Evolutionary conservation across 92 coral and sea anemone species (phyloP).

Genomic region (Isaurus tuberculatus): DNA sequence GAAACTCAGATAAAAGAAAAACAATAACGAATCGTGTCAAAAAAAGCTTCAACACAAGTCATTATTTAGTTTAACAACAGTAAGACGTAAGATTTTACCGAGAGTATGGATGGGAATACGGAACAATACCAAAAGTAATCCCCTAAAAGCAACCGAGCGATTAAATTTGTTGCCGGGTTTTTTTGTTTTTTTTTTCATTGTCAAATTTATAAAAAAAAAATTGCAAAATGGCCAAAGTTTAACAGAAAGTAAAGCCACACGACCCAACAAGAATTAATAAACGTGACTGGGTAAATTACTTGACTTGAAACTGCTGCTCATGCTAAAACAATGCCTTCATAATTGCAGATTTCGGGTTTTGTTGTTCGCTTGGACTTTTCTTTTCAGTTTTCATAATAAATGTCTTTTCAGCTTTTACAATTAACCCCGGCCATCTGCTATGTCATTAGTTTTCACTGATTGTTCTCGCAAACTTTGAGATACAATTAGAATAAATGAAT

Average conservation of each 20-base stretch:
- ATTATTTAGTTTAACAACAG: neutral
- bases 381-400: neutral
- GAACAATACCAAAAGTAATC: neutral
- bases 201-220: neutral
- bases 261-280: constrained; percentile 23
- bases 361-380: constrained; percentile 83
- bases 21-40: constrained; percentile 17
- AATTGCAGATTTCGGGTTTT: constrained; percentile 91
- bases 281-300: constrained; percentile 30
- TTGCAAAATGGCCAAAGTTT: constrained; percentile 23
- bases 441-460: constrained; percentile 33
- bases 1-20: constrained; percentile 20
- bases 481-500: constrained; percentile 10
- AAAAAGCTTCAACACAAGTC: neutral
- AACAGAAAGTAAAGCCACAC: neutral
- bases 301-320: constrained; percentile 29
- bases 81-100: constrained; percentile 10
- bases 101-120: constrained; percentile 6
- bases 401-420: constrained; percentile 57
- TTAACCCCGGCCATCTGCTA: constrained; percentile 63
- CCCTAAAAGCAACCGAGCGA: neutral
- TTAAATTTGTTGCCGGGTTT: neutral
- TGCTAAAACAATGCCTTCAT: constrained; percentile 50
- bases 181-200: neutral
- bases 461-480: constrained; percentile 21